Evolutionary conservation across 23 tunicate species (phyloP).

Genomic region (Styela plicata): DNA sequence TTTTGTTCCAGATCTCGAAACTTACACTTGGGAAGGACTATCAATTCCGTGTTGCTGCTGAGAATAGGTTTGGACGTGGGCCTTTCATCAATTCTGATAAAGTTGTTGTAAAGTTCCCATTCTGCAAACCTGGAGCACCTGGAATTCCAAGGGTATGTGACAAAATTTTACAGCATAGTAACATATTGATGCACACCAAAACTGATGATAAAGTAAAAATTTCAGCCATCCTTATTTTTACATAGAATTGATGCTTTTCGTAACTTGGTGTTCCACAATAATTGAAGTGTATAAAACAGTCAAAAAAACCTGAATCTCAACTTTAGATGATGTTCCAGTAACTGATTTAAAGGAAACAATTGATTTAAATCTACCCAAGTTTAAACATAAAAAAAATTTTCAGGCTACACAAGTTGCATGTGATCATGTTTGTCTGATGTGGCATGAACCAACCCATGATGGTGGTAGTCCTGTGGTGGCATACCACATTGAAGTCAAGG

Average conservation of each 20-base stretch:
- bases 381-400: too few relatives aligned
- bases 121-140: constrained; percentile 88
- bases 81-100: constrained; percentile 61
- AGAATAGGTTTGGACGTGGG: constrained; percentile 79
- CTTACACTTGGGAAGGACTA: constrained; percentile 73
- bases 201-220: neutral
- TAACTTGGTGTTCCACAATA: neutral
- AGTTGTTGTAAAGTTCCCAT: constrained; percentile 82
- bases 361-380: too few relatives aligned
- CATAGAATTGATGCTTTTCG: constrained; percentile 9
- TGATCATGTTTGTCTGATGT: constrained; percentile 60
- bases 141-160: constrained; percentile 46
- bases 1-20: constrained; percentile 22
- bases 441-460: constrained; percentile 80
- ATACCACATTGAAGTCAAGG: constrained; percentile 89
- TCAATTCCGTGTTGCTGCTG: constrained; percentile 92
- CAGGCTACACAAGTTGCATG: constrained; percentile 40
- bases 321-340: too few relatives aligned
- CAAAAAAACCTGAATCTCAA: too few relatives aligned
- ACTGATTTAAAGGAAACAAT: too few relatives aligned
- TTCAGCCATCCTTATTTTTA: too few relatives aligned
- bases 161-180: too few relatives aligned
- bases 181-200: too few relatives aligned
- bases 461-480: constrained; percentile 75
- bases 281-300: too few relatives aligned